Evolutionary conservation across 2,797 vertebrate species (phyloP), one percentile per base, ranked within the genome.

Genomic region (Myotis daubentonii): DNA sequence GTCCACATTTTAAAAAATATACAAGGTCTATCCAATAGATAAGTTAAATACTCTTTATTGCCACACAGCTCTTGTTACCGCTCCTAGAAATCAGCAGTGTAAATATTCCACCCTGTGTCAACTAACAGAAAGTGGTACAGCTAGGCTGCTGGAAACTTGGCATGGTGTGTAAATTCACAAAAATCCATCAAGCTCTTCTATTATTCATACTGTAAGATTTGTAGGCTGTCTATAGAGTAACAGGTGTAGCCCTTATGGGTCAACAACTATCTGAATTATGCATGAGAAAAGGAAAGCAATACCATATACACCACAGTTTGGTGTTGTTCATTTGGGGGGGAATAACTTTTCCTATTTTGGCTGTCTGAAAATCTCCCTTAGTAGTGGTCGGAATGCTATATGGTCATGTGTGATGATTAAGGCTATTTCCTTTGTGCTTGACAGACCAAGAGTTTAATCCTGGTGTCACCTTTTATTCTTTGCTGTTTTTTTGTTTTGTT

Each of bases 121-220:
- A 86, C 86, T 92, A 90, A 89, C 41, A 85, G 81, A 92, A 96
- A 87, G 76, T 87, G 86, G 91, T 94, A 91, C 85, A 95, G 72
- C 89, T 94, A 93, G 89, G 60, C 38, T 95, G 96, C 91, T 97
- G 83, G 92, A 97, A 98, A 96, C 92, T 95, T 96, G 94, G 53
- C 81, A 62, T 91, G 80, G 89, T 97, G 44, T 87, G 91, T 95
- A 95, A 91, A 88, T 92, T 95, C 93, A 89, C 88, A 96, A 95
- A 96, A 97, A 96, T 89, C 96, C 28, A 47, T 94, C 91, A 81
- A 89, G 91, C 93, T 97, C 62, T 97, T 98, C 95, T 97, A 97
- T 98, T 98, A 98, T 98, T 98, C 96, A 98, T 98, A 79, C n/a
- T 74, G 87, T 84, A 97, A 97, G 96, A 98, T 98, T 97, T 98